Evolutionary conservation across 2,888 invertebrate genomes (phyloP).

Genomic region (Urechis unicinctus): DNA sequence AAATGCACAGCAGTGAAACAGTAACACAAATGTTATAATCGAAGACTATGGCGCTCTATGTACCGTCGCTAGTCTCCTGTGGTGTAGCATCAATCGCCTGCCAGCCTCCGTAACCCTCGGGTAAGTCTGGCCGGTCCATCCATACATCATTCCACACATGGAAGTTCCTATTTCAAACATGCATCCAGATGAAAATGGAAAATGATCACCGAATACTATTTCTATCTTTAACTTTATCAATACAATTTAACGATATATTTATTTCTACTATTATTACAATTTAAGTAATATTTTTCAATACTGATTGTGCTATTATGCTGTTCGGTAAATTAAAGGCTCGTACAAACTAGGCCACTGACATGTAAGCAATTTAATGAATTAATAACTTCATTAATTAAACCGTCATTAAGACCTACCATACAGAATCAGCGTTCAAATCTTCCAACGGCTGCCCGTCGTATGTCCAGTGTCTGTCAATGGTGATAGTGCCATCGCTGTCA

Average conservation of each 20-base stretch:
- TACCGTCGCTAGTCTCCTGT: constrained; percentile 67
- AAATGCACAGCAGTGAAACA: no score
- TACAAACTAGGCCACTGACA: no score
- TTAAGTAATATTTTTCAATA: no score
- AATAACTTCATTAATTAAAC: background rate
- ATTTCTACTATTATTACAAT: no score
- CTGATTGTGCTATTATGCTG: no score
- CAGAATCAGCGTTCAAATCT: constrained; percentile 24
- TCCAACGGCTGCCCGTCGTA: constrained; percentile 21
- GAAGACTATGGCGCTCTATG: no score
- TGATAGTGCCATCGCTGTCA: constrained; percentile 84
- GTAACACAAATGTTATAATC: no score
- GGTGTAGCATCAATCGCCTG: constrained; percentile 90
- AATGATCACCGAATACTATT: no score
- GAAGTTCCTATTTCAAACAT: constrained; percentile 62
- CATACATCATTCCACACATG: constrained; percentile 95
- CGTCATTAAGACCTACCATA: constrained; percentile 34
- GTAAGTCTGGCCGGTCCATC: constrained; percentile 77
- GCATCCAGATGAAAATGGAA: background rate
- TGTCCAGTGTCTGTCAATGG: constrained; percentile 73
- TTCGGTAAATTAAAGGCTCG: no score
- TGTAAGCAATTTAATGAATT: background rate
- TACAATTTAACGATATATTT: no score
- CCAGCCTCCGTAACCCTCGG: constrained; percentile 78
- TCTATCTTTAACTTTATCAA: no score